Percentiles rank a stretch among this genome's conserved stretches.
phyloP scores from a whole-genome alignment of 1,140 invertebrate genomes.

The Drosophila nannoptera region DNA sequence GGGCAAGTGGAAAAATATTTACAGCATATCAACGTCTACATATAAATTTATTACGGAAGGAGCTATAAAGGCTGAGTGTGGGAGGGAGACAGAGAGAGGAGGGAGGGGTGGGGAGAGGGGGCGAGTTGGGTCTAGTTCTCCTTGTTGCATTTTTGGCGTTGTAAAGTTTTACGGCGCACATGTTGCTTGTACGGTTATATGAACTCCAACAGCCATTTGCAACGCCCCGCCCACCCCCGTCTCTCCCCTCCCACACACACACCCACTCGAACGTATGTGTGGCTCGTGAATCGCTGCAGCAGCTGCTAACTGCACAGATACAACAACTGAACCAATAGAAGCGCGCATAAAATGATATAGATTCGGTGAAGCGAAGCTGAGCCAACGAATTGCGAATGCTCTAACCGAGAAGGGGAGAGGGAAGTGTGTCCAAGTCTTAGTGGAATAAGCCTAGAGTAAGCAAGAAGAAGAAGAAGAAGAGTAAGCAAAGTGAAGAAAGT shows the following conservation, averaged over 20 bases:
- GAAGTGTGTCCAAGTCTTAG: too few species aligned
- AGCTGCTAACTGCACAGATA: constrained; percentile 6
- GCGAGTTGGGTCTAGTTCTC: background rate
- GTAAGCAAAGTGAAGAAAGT: too few species aligned
- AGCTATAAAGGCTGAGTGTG: constrained; percentile 5
- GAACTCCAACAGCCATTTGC: constrained; percentile 8
- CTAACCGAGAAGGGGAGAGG: background rate
- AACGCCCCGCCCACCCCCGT: background rate
- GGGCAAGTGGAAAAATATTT: constrained; percentile 51
- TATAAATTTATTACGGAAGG: constrained; percentile 65
- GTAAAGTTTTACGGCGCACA: constrained; percentile 53
- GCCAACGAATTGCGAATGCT: constrained; percentile 10
- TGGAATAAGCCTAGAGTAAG: too few species aligned
- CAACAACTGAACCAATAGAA: constrained; percentile 21
- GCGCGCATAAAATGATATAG: constrained; percentile 18
- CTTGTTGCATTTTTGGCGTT: constrained; percentile 29
- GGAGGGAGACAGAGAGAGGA: background rate
- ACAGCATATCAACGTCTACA: constrained; percentile 56
- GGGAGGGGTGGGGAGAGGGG: too few species aligned
- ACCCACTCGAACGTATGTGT: background rate
- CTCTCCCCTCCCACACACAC: too few species aligned
- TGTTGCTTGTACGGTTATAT: constrained; percentile 35
- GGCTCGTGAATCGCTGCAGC: background rate
- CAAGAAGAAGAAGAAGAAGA: too few species aligned
- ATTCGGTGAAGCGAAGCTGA: background rate